These are phyloP conservation scores for Aurelia sp. DNA, from an alignment of 30 jellyfish, hydroid and myxozoan genomes.

Conservation along the genomic window DNA sequence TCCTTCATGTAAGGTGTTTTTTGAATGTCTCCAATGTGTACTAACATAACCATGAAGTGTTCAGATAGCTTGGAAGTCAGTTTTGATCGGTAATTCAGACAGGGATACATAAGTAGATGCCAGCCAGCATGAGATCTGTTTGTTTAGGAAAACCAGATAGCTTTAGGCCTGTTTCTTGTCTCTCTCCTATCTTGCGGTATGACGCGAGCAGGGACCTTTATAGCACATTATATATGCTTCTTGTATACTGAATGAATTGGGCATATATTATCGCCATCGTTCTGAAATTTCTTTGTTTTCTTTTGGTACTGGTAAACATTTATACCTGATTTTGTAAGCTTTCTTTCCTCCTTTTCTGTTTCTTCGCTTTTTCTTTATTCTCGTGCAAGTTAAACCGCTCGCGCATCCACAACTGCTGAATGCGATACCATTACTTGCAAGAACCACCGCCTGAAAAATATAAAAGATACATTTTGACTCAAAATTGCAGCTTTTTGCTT, in stretches of 20 bases:
- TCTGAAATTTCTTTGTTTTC: slow-evolving; percentile 36
- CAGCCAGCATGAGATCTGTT: too few species aligned
- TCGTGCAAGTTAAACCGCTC: slow-evolving; percentile 58
- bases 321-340: slow-evolving; percentile 60
- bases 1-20: background rate
- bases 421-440: slow-evolving; percentile 50
- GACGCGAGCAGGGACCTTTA: background rate
- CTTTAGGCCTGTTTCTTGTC: too few species aligned
- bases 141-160: too few species aligned
- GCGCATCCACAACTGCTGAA: slow-evolving; percentile 68
- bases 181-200: too few species aligned
- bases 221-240: slow-evolving; percentile 1
- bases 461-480: background rate
- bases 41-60: background rate
- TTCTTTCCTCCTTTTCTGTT: slow-evolving; percentile 43
- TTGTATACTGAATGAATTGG: background rate
- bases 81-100: too few species aligned
- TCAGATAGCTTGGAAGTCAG: background rate
- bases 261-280: background rate
- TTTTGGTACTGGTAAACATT: slow-evolving; percentile 43
- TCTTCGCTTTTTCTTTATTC: slow-evolving; percentile 12
- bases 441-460: slow-evolving; percentile 15
- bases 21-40: slow-evolving; percentile 2
- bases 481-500: too few species aligned
- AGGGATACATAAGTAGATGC: too few species aligned